Evolutionary conservation across 2,888 invertebrate species (phyloP), one percentile per base, ranked within the genome.

Genomic region (Electrophaes corylata): DNA sequence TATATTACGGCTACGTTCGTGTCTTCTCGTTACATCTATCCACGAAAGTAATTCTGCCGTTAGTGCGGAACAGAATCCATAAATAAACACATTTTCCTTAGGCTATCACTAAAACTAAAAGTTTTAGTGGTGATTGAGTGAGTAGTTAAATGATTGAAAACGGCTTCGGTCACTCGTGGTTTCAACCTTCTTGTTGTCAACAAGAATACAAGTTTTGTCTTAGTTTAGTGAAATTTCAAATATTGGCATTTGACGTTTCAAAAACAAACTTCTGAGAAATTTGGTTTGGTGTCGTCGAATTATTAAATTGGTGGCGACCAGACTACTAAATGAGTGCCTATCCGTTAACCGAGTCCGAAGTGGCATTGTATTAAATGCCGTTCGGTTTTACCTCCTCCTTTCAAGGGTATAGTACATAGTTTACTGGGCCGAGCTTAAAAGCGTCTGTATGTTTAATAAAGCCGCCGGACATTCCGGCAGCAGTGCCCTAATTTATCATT

Each of bases 401-500:
- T 66, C 64, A 57, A 71, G 66, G 75, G 77, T 73, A 81, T 76
- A 80, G 80, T 72, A n/a, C n/a, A n/a, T n/a, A 76, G 68, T 76
- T 79, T 78, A 73, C 10, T 8, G 26, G 75, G 62, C 67, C 65
- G 60, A 68, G 69, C 73, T 67, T 78, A 75, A 76, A 76, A 79
- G 75, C 79, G 72, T 79, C 75, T 74, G 78, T 83, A 79, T 83
- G 81, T 82, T 84, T 84, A 84, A 87, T 87, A 88, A 86, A 86
- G 79, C 75, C 72, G 70, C 71, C 76, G 83, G 83, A 83, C 83
- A 78, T 81, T 81, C 71, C 71, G 78, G 79, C 81, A 79, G 78
- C 71, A 76, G 77, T 74, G 66, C 74, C 78, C 85, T 86, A 86
- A 88, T 88, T 91, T 88, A 85, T 88, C 86, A 86, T 84, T 86